Evolutionary conservation across 2,113 vertebrate species (phyloP).

Genomic region (Theristicus caerulescens): DNA sequence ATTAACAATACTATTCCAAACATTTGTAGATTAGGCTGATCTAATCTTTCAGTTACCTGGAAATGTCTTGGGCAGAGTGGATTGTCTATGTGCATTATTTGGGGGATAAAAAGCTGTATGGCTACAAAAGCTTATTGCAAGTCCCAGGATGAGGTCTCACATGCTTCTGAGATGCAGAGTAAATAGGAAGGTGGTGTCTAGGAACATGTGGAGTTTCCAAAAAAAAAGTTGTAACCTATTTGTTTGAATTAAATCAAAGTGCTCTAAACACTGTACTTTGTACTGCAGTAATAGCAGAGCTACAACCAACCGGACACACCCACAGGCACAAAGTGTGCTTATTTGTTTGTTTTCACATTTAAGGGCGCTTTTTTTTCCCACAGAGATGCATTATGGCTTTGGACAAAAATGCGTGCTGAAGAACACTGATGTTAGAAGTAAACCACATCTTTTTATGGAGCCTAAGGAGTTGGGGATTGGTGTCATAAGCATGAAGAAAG

Average conservation of each 20-base stretch:
- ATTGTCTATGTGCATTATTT: neutral
- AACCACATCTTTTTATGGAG: neutral
- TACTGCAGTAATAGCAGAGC: neutral
- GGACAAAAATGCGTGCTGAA: neutral
- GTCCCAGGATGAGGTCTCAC: neutral
- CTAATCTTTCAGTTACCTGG: neutral
- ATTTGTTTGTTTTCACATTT: neutral
- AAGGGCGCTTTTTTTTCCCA: neutral
- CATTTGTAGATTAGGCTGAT: neutral
- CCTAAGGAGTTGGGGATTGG: neutral
- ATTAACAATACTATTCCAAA: neutral
- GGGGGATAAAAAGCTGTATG: neutral
- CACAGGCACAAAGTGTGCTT: neutral
- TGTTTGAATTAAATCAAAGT: neutral
- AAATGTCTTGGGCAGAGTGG: neutral
- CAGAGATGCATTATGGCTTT: neutral
- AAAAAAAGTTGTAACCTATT: neutral
- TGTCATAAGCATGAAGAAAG: neutral
- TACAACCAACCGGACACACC: neutral
- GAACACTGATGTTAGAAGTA: neutral
- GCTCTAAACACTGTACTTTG: neutral
- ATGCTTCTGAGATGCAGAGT: neutral
- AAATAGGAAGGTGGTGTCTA: neutral
- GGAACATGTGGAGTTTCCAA: neutral
- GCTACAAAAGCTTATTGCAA: neutral